These are phyloP conservation scores for Poecilia velifera DNA, from an alignment of 2,797 vertebrate species.

Conservation along the genomic window DNA sequence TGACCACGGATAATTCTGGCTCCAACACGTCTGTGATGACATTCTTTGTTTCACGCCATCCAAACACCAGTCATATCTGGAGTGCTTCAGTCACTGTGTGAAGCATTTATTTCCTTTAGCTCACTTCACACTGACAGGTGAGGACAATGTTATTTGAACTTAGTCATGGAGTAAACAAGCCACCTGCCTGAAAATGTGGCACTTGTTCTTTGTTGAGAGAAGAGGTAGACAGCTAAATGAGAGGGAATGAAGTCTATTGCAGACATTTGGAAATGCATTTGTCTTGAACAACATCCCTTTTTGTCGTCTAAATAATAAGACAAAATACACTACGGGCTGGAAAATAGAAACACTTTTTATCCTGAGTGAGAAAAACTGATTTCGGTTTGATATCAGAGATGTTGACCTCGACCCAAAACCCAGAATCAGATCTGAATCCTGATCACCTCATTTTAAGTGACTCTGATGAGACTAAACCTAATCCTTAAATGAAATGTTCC, in stretches of 20 bases:
- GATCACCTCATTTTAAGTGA: not conserved
- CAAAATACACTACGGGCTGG: not conserved
- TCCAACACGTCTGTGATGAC: slow-evolving; percentile 37
- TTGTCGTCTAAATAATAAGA: not conserved
- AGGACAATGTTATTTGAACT: slow-evolving; percentile 27
- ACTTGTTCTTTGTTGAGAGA: not conserved
- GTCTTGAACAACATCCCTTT: not conserved
- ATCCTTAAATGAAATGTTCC: not conserved
- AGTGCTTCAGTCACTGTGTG: slow-evolving; percentile 18
- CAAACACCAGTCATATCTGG: slow-evolving; percentile 19
- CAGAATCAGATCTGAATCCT: not conserved
- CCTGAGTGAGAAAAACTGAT: not conserved
- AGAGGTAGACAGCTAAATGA: not conserved
- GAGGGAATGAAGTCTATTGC: not conserved
- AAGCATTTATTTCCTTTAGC: slow-evolving; percentile 30
- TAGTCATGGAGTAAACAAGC: slow-evolving; percentile 12
- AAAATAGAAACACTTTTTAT: not conserved
- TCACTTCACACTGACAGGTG: slow-evolving; percentile 22
- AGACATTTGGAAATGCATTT: slow-evolving; percentile 1
- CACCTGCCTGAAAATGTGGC: slow-evolving; percentile 6
- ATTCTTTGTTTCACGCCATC: slow-evolving; percentile 22
- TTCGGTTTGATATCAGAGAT: not conserved
- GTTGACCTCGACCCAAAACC: not conserved
- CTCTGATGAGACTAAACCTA: not conserved
- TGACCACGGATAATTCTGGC: not conserved